These are phyloP conservation scores for Drosophila helvetica DNA, from an alignment of 2,888 invertebrate genomes.

Conservation along the genomic window DNA sequence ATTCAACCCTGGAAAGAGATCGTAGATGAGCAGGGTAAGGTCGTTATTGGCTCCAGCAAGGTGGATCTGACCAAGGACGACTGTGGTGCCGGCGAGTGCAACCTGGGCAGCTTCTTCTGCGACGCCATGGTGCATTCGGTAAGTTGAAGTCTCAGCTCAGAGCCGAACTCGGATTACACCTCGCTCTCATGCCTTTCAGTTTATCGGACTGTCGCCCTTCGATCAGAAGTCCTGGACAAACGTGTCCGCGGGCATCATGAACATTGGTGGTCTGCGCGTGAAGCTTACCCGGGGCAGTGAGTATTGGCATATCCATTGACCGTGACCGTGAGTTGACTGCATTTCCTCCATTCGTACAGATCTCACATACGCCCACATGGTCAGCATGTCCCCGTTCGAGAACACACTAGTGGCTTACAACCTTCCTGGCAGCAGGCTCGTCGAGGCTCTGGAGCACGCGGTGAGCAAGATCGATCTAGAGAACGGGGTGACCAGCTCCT, in stretches of 20 bases:
- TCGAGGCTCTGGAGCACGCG: constrained; percentile 87
- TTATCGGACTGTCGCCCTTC: constrained; percentile 74
- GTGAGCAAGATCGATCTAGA: constrained; percentile 80
- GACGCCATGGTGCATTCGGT: constrained; percentile 89
- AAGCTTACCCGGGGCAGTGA: constrained; percentile 87
- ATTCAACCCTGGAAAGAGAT: constrained; percentile 86
- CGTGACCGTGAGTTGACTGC: not conserved
- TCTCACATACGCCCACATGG: constrained; percentile 88
- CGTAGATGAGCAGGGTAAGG: constrained; percentile 85
- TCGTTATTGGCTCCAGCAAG: constrained; percentile 86
- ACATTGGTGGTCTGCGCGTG: constrained; percentile 89
- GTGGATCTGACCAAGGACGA: constrained; percentile 85
- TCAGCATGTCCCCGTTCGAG: constrained; percentile 90
- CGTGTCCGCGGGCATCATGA: constrained; percentile 88
- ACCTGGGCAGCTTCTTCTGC: constrained; percentile 89
- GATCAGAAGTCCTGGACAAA: constrained; percentile 86
- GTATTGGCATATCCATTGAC: constrained; percentile 42
- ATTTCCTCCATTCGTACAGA: constrained; percentile 85
- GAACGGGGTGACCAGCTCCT: constrained; percentile 57
- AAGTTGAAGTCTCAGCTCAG: constrained; percentile 66
- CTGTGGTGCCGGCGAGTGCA: constrained; percentile 88
- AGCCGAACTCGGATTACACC: rapidly evolving
- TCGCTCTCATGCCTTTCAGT: constrained; percentile 47
- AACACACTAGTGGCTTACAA: constrained; percentile 90
- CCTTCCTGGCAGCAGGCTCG: constrained; percentile 87